Evolutionary conservation across 1,140 invertebrate genomes (phyloP).

Genomic region (Vollenhovia emeryi): DNA sequence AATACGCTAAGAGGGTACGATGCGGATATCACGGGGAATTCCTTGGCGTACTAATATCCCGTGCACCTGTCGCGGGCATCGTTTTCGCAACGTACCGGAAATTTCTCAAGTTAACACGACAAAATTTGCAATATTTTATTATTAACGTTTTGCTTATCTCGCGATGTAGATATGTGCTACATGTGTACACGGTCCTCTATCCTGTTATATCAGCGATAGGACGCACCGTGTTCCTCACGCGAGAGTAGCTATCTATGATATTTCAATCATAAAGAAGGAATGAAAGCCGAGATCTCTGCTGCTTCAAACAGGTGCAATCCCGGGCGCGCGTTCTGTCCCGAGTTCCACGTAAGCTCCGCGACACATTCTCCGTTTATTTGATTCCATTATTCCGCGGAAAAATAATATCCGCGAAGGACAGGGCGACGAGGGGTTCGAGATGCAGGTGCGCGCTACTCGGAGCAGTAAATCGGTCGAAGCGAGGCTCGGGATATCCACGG

Average conservation of each 20-base stretch:
- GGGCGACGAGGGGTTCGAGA: constrained; percentile 20
- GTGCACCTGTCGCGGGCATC: background rate
- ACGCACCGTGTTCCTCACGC: too few species aligned
- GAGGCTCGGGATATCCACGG: constrained; percentile 30
- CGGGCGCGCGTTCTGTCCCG: background rate
- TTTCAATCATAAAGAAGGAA: background rate
- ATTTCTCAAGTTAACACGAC: background rate
- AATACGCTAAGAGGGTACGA: background rate
- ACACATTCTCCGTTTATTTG: constrained; percentile 46
- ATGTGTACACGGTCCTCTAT: background rate
- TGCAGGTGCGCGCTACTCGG: constrained; percentile 33
- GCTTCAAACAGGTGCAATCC: background rate
- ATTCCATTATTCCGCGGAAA: constrained; percentile 50
- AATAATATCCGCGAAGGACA: constrained; percentile 46
- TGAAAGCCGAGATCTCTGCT: background rate
- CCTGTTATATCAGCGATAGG: background rate
- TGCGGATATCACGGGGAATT: background rate
- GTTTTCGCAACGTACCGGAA: background rate
- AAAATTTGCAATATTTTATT: background rate
- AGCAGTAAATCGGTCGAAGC: constrained; percentile 68
- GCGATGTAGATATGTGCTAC: background rate
- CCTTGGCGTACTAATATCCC: background rate
- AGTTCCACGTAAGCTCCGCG: background rate
- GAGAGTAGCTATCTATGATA: background rate
- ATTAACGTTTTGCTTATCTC: background rate